These are phyloP conservation scores for Octodon degus DNA, from an alignment of 2,113 vertebrate species.

Conservation along the genomic window DNA sequence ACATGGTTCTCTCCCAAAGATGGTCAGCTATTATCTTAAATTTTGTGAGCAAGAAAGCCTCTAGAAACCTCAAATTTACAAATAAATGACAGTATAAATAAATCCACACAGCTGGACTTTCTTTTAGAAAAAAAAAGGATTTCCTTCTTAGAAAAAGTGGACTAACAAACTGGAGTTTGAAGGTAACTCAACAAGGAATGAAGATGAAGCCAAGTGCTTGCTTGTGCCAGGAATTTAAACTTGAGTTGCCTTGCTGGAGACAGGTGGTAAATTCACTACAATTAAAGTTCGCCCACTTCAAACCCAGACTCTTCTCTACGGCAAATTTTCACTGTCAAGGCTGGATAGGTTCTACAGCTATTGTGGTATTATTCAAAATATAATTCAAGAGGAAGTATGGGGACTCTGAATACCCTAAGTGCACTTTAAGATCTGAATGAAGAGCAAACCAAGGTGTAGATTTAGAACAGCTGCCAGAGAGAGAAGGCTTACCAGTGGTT, in stretches of 20 bases:
- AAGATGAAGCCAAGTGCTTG: not conserved
- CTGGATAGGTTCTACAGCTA: constrained; percentile 13
- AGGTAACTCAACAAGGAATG: constrained; percentile 37
- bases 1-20: not conserved
- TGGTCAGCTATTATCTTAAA: constrained; percentile 27
- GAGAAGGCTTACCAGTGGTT: constrained; percentile 71
- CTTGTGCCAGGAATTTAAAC: constrained; percentile 33
- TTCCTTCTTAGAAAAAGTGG: not conserved
- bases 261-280: constrained; percentile 56
- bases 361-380: constrained; percentile 62
- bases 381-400: not conserved
- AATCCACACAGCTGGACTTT: not conserved
- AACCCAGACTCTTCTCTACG: constrained; percentile 65
- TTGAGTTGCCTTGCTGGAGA: constrained; percentile 43
- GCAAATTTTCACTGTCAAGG: constrained; percentile 81
- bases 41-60: constrained; percentile 34
- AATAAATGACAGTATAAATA: constrained; percentile 48
- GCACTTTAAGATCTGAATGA: constrained; percentile 48
- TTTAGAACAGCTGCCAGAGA: not conserved
- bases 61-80: not conserved
- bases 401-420: not conserved
- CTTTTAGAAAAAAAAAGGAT: constrained; percentile 50
- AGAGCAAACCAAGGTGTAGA: constrained; percentile 13
- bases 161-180: not conserved
- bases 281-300: constrained; percentile 69